Evolutionary conservation across 2,797 vertebrate species (phyloP).

Genomic region (Chromobotia macracanthus): DNA sequence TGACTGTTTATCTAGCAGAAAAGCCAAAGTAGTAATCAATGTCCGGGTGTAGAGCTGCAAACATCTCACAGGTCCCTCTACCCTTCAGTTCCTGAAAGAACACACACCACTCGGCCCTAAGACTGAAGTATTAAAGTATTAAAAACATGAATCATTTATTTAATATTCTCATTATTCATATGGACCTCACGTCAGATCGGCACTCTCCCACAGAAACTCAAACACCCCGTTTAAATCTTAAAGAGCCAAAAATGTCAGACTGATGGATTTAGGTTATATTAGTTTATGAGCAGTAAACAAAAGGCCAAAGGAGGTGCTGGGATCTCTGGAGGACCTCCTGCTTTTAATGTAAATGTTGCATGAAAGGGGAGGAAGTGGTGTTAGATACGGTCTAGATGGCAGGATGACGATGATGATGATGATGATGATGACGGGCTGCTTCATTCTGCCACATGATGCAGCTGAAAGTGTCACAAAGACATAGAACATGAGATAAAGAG

Average conservation of each 20-base stretch:
- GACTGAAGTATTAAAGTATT: no score
- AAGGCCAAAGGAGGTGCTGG: background rate
- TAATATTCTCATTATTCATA: background rate
- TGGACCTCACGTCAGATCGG: background rate
- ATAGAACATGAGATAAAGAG: background rate
- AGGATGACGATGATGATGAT: background rate
- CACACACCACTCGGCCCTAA: background rate
- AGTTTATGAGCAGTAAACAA: background rate
- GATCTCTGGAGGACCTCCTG: slow-evolving; percentile 1
- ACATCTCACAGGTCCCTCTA: background rate
- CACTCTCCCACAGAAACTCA: background rate
- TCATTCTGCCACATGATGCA: background rate
- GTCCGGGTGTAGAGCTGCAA: slow-evolving; percentile 10
- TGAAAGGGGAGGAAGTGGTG: slow-evolving; percentile 1
- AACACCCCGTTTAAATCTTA: slow-evolving; percentile 5
- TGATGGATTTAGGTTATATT: background rate
- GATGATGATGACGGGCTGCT: background rate
- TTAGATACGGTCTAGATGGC: slow-evolving; percentile 33
- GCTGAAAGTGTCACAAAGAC: background rate
- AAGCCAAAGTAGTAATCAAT: slow-evolving; percentile 37
- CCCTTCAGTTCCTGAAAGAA: background rate
- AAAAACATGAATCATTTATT: slow-evolving; percentile 6
- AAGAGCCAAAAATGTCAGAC: background rate
- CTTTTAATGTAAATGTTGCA: slow-evolving; percentile 48
- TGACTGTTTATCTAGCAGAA: slow-evolving; percentile 46